phyloP scores from a whole-genome alignment of 2,888 invertebrate genomes.

The Tipula helvola region DNA sequence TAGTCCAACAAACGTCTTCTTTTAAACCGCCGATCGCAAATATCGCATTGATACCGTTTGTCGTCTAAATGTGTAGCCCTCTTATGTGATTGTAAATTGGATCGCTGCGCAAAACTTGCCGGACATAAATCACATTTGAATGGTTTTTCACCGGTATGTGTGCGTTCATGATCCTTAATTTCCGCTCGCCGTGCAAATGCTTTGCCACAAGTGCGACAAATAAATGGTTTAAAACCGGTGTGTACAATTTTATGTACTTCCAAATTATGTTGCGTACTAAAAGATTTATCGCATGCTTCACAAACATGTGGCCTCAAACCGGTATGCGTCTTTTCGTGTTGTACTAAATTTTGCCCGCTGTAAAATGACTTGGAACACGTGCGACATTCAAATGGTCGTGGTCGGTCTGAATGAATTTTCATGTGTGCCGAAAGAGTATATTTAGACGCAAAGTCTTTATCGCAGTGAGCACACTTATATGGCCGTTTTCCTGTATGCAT shows the following conservation, averaged over 20 bases:
- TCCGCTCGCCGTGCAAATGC: constrained; percentile 65
- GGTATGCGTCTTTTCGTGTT: constrained; percentile 62
- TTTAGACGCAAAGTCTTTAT: constrained; percentile 65
- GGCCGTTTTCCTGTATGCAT: constrained; percentile 56
- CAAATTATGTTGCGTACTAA: constrained; percentile 62
- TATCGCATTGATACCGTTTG: constrained; percentile 55
- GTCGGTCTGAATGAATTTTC: constrained; percentile 57
- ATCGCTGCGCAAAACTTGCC: constrained; percentile 67
- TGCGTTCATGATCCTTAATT: constrained; percentile 66
- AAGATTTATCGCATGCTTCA: constrained; percentile 46
- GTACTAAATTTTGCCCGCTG: constrained; percentile 60
- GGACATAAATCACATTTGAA: constrained; percentile 68
- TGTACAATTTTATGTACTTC: constrained; percentile 72
- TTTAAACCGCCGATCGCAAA: constrained; percentile 64
- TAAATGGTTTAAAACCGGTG: constrained; percentile 57
- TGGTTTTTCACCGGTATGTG: constrained; percentile 69
- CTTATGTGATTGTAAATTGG: constrained; percentile 69
- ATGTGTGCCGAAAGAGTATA: constrained; percentile 64
- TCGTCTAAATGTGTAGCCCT: constrained; percentile 67
- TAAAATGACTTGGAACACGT: constrained; percentile 61
- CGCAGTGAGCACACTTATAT: constrained; percentile 50
- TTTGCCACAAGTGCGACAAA: constrained; percentile 55
- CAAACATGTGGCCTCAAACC: constrained; percentile 40
- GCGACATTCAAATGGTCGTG: constrained; percentile 54
- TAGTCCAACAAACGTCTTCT: constrained; percentile 55